Conservation (phyloP, 1,140 invertebrate species). For the Lepidurus couesii region DNA sequence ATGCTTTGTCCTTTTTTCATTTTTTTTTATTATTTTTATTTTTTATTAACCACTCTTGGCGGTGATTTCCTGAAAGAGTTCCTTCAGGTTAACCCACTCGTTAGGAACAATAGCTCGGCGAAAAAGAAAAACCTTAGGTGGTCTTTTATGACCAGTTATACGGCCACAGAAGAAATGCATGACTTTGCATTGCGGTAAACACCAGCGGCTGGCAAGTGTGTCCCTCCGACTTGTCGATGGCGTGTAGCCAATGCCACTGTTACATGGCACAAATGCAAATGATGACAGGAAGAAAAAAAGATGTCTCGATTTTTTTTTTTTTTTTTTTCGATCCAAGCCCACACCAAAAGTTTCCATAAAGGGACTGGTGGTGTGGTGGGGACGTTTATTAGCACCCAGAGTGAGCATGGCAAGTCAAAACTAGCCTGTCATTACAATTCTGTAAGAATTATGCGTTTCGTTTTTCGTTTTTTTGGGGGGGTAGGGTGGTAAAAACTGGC, state of each 20-base stretch:
- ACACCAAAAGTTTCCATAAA: background rate
- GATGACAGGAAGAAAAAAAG: background rate
- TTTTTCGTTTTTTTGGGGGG: too few relatives aligned
- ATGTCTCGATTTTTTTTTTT: background rate
- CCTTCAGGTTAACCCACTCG: conserved; percentile 14
- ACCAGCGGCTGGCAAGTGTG: background rate
- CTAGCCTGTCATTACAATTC: background rate
- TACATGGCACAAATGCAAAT: conserved; percentile 19
- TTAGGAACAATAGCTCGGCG: conserved; percentile 6
- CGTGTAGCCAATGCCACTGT: conserved; percentile 2
- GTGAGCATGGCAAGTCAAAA: background rate
- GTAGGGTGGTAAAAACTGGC: too few relatives aligned
- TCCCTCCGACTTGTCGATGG: background rate
- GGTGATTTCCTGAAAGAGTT: background rate
- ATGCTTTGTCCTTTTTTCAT: background rate
- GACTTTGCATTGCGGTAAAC: conserved; percentile 18
- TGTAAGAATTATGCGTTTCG: background rate
- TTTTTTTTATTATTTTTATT: background rate
- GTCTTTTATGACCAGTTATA: conserved; percentile 8
- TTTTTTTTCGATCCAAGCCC: background rate
- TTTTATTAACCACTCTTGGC: background rate
- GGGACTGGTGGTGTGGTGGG: background rate
- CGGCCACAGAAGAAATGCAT: background rate
- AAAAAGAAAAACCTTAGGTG: conserved; percentile 22
- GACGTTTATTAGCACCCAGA: conserved; percentile 9